Evolutionary conservation across 2,888 invertebrate species (phyloP).

Genomic region (Anthophora plumipes): DNA sequence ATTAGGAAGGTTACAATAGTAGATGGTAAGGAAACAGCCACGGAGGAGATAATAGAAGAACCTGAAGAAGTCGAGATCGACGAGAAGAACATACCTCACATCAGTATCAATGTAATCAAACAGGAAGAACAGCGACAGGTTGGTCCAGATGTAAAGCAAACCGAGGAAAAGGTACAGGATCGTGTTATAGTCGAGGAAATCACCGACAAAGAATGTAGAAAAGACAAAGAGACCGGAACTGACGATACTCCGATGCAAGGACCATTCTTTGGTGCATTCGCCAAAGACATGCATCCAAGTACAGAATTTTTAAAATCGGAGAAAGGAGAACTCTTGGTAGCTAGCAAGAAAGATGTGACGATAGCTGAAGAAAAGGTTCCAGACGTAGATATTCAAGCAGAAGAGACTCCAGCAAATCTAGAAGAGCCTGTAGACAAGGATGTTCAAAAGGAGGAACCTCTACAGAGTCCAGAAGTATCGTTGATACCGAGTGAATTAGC

Average conservation of each 20-base stretch:
- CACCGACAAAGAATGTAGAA: conserved; percentile 28
- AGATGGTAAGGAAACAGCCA: conserved; percentile 93
- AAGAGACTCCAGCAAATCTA: background rate
- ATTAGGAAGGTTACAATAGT: conserved; percentile 91
- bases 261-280: conserved; percentile 77
- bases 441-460: background rate
- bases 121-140: conserved; percentile 84
- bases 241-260: conserved; percentile 70
- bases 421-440: background rate
- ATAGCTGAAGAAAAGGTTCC: background rate
- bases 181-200: conserved; percentile 1
- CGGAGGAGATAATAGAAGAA: conserved; percentile 93
- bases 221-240: background rate
- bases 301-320: conserved; percentile 49
- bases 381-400: background rate
- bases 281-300: conserved; percentile 69
- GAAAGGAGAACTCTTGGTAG: conserved; percentile 34
- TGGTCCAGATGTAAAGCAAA: conserved; percentile 50
- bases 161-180: background rate
- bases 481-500: no score
- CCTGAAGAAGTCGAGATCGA: conserved; percentile 91
- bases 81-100: conserved; percentile 90
- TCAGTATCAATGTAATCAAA: conserved; percentile 88
- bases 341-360: background rate
- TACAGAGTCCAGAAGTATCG: background rate